Base-by-base conservation (phyloP, 2,888 invertebrate genomes). In the Lydus trimaculatus region DNA sequence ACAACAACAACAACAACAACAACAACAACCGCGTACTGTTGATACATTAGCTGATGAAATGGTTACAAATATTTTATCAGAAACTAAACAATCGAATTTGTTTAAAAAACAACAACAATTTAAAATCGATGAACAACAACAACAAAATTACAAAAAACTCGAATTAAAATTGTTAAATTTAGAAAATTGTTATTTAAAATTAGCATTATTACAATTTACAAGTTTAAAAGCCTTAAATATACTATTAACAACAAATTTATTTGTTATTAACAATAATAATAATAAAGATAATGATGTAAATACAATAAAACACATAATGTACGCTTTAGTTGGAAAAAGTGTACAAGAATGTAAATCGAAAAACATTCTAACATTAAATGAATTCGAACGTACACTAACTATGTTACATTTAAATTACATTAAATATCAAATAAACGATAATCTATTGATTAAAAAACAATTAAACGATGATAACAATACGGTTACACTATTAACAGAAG, bases 151-250 rank as follows among this genome's bases (percentile, higher is more conserved):
- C 2, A 80, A 79, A 65, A 69, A 79, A 20, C 68, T 85, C 7
- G 82, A 85, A 72, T 77, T 82, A 25, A 86, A 85, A 69, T 78
- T 87, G 48, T 79, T 87, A 31, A 82, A 84, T 58, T 76, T 85
- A 64, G 89, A 89, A 78, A 80, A 85, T 11, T 81, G 84, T 31
- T 84, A 84, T 65, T 75, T 89, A n/a, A 85, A 86, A 71, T 78
- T 89, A 69, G 85, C 87, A 0, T 86, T 86, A 71, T 75, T 90
- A 36, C 89, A 90, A 77, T 85, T 89, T 72, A 85, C 88, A 3
- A 88, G 90, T 2, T 80, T 90, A 69, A 90, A 90, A 78, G 84
- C 87, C 4, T 80, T 90, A 17, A 85, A 86, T 64, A 81, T 85
- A 4, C 83, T 90, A 33, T 78, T 90, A 28, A 86, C 87, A 48